A percentile compares a stretch with the other conserved stretches of the same genome.
phyloP scores from a whole-genome alignment of 2,797 vertebrate species.

The Potorous gilbertii region DNA sequence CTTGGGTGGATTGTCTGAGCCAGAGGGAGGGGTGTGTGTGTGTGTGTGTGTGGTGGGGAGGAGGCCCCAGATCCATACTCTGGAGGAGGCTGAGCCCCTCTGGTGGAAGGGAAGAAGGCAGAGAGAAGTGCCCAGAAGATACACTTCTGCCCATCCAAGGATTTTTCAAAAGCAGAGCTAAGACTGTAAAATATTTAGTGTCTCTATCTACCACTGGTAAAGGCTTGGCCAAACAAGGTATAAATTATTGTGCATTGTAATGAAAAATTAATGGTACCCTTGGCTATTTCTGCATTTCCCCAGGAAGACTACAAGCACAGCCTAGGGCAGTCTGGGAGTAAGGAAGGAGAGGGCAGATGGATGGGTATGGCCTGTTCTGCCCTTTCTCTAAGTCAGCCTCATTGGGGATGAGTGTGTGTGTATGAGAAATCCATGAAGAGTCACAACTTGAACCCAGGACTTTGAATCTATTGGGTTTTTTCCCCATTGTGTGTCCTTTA shows the following conservation, averaged over 20 bases:
- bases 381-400: not conserved
- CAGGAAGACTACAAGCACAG: not conserved
- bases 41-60: not conserved
- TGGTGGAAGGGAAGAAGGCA: not conserved
- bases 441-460: not conserved
- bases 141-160: not conserved
- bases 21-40: not conserved
- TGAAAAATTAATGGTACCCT: not conserved
- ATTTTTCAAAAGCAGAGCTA: not conserved
- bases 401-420: not conserved
- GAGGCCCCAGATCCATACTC: not conserved
- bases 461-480: not conserved
- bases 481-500: not conserved
- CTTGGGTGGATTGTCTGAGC: not conserved
- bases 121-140: not conserved
- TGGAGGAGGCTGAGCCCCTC: not conserved
- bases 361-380: not conserved
- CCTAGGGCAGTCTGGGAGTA: not conserved
- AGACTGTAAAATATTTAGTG: not conserved
- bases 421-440: not conserved
- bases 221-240: not conserved
- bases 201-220: not conserved
- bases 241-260: not conserved
- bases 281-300: not conserved
- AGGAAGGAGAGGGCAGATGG: not conserved